phyloP scores from a whole-genome alignment of 1,140 invertebrate species.

The Atopsyche davidsoni region DNA sequence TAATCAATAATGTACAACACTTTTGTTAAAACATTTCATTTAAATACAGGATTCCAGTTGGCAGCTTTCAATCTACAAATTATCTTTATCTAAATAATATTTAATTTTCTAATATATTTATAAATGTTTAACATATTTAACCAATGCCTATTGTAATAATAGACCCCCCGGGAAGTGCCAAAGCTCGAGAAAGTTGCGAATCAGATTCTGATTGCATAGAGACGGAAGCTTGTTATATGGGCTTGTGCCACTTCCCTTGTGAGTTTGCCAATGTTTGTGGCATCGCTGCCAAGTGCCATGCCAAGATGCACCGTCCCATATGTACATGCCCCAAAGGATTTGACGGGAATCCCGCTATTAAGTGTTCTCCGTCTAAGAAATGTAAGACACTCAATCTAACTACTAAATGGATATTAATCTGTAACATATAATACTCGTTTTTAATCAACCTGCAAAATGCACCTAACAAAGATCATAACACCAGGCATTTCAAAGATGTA shows the following conservation, averaged over 20 bases:
- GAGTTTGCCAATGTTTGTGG: slow-evolving; percentile 68
- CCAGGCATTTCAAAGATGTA: slow-evolving; percentile 22
- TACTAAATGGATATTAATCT: slow-evolving; percentile 26
- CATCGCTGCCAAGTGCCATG: slow-evolving; percentile 61
- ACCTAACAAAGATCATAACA: slow-evolving; percentile 19
- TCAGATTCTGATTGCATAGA: slow-evolving; percentile 70
- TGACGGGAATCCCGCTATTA: slow-evolving; percentile 68
- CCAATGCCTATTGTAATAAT: slow-evolving; percentile 36
- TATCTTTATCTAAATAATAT: slow-evolving; percentile 1
- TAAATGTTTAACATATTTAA: slow-evolving; percentile 40
- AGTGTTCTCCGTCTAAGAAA: slow-evolving; percentile 62
- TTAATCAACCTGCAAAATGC: slow-evolving; percentile 14
- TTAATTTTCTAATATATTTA: slow-evolving; percentile 8
- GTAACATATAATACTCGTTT: slow-evolving; percentile 17
- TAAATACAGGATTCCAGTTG: slow-evolving; percentile 11
- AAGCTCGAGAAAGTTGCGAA: slow-evolving; percentile 62
- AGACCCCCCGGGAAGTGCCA: slow-evolving; percentile 61
- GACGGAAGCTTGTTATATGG: slow-evolving; percentile 67
- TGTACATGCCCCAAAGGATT: slow-evolving; percentile 68
- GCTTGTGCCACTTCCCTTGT: slow-evolving; percentile 66
- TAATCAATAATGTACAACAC: neutral
- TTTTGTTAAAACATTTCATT: slow-evolving; percentile 23
- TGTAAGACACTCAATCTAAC: slow-evolving; percentile 52
- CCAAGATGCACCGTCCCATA: slow-evolving; percentile 68
- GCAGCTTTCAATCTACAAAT: slow-evolving; percentile 4